Evolutionary conservation across 1,140 invertebrate species (phyloP), one percentile per base, ranked within the genome.

Genomic region (Delia radicum): DNA sequence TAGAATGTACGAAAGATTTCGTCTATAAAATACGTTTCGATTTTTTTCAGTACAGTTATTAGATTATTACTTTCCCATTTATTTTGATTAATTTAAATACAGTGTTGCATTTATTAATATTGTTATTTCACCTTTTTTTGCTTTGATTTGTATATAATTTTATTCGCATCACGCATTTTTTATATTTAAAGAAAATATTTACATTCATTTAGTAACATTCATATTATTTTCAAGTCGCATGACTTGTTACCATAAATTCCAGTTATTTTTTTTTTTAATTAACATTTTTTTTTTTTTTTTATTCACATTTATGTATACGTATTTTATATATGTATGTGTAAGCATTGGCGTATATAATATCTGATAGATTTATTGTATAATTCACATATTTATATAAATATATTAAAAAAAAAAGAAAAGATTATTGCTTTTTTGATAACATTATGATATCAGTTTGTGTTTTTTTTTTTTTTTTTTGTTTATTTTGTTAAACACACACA

Each of bases 191-290:
- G 10, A 37, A 5, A 37, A 37, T 37, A 37, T 37, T 37, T 3
- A 12, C 15, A 10, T 37, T 12, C 33, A 37, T 55, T 21, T 55
- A 5, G 18, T 55, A 55, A 55, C n/a, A 7, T 55, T 24, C 24
- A 21, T 55, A 48, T 48, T 37, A 12, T 31, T 31, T 67, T 67
- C 13, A 21, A 69, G 29, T 69, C 65, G 65, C 65, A 33, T 69
- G 65, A 69, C 65, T 69, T 33, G 29, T 10, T 33, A 37, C 12
- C 65, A 69, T 33, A 69, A 69, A 69, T 69, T 42, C n/a, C 12
- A 42, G n/a, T 33, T 42, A 42, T 42, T 15, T 42, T 3, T 42
- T 42, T 10, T 15, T 13, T 18, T 48, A n/a, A 48, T 48, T 18
- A 15, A n/a, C 6, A 55, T 8, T 7, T 55, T 55, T 55, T 55